These are phyloP conservation scores for Aulostomus chinensis DNA, from an alignment of 2,797 vertebrate genomes.

Conservation along the genomic window DNA sequence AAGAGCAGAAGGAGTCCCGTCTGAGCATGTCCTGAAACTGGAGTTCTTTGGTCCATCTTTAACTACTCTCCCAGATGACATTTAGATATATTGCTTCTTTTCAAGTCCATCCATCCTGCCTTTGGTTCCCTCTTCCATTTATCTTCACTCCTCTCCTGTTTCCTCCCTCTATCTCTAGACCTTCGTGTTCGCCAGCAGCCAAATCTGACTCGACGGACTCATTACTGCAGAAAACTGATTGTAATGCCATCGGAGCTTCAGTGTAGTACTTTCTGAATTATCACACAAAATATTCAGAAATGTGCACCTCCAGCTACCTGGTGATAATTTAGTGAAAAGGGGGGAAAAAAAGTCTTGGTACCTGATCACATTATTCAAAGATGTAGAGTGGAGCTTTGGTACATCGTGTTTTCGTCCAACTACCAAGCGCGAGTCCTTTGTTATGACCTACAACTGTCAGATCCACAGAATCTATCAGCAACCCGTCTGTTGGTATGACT, in stretches of 20 bases:
- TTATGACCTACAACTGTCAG: neutral
- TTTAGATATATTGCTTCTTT: neutral
- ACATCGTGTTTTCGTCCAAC: no score
- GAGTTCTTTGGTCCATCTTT: neutral
- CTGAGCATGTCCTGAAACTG: no score
- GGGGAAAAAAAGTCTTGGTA: no score
- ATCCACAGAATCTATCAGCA: neutral
- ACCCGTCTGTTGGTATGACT: no score
- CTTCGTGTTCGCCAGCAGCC: constrained; percentile 4
- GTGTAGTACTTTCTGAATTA: neutral
- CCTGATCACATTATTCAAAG: no score
- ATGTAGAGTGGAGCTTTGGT: neutral
- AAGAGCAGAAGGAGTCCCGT: no score
- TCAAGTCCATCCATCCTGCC: neutral
- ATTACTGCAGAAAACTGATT: constrained; percentile 8
- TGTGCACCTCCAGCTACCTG: constrained; percentile 4
- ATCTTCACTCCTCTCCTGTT: no score
- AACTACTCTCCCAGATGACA: neutral
- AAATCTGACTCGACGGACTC: neutral
- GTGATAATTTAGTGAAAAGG: constrained; percentile 4
- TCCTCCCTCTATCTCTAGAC: neutral
- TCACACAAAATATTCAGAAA: constrained; percentile 2
- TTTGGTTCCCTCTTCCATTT: neutral
- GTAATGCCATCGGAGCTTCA: neutral
- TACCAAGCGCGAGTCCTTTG: no score